A percentile compares a stretch with the other conserved stretches of the same genome.
These are phyloP conservation scores for Synodontis membranacea DNA, from an alignment of 2,113 vertebrate species.

Conservation along the genomic window DNA sequence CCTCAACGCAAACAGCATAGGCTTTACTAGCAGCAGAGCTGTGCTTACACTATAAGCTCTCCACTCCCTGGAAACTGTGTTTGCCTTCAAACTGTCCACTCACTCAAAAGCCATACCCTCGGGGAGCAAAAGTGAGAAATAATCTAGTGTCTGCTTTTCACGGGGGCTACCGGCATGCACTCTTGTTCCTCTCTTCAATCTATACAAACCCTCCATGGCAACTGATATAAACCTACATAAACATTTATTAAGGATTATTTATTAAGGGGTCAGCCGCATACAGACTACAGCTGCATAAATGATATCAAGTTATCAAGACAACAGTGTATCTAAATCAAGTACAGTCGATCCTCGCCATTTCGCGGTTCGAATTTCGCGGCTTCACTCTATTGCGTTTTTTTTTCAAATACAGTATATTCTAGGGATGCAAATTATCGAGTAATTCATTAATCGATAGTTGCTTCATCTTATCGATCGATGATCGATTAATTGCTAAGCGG, in stretches of 20 bases:
- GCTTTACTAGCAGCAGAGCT: neutral
- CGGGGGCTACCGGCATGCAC: neutral
- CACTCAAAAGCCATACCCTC: neutral
- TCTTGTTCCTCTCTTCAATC: conserved; percentile 9
- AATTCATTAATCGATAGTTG: too few species aligned
- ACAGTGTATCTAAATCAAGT: neutral
- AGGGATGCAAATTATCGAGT: too few species aligned
- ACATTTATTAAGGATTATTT: neutral
- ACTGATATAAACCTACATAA: neutral
- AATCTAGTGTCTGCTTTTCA: conserved; percentile 17
- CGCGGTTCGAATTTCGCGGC: too few species aligned
- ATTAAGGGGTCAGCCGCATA: neutral
- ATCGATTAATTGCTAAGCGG: too few species aligned
- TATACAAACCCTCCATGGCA: neutral
- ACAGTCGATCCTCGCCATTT: too few species aligned
- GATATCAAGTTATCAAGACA: neutral
- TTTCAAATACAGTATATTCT: too few species aligned
- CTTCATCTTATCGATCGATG: too few species aligned
- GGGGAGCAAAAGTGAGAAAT: conserved; percentile 23
- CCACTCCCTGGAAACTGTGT: neutral
- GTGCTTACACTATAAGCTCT: neutral
- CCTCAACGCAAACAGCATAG: neutral
- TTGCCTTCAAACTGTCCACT: conserved; percentile 6
- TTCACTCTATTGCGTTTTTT: too few species aligned
- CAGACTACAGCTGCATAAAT: neutral